Percentiles rank a stretch among this genome's conserved stretches.
phyloP scores from a whole-genome alignment of 2,888 invertebrate genomes.

The Acleris holmiana region DNA sequence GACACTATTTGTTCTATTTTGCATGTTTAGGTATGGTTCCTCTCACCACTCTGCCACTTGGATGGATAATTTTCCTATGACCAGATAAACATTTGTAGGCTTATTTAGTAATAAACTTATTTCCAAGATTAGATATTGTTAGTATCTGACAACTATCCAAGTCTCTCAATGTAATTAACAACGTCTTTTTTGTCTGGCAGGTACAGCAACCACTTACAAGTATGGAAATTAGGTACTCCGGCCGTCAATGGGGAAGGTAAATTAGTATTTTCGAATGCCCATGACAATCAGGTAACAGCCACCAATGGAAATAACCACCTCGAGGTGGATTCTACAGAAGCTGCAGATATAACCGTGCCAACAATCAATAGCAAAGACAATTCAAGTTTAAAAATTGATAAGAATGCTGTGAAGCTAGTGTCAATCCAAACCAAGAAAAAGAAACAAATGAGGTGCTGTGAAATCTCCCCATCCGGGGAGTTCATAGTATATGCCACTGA shows the following conservation, averaged over 20 bases:
- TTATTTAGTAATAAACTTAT: too few relatives aligned
- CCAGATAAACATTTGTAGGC: too few relatives aligned
- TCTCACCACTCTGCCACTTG: too few relatives aligned
- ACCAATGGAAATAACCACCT: conserved; percentile 49
- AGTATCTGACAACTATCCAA: too few relatives aligned
- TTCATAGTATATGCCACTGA: conserved; percentile 91
- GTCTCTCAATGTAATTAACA: not conserved
- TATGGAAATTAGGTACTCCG: conserved; percentile 82
- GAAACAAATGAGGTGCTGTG: conserved; percentile 88
- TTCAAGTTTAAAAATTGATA: conserved; percentile 66
- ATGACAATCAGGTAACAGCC: conserved; percentile 44
- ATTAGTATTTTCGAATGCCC: conserved; percentile 51
- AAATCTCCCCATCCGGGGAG: conserved; percentile 88
- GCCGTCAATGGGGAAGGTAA: conserved; percentile 86
- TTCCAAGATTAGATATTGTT: too few relatives aligned
- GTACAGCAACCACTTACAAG: conserved; percentile 81
- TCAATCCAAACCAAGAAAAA: conserved; percentile 86
- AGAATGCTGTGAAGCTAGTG: conserved; percentile 87
- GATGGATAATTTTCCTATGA: too few relatives aligned
- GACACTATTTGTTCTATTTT: too few relatives aligned
- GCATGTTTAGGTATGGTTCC: too few relatives aligned
- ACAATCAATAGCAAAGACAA: conserved; percentile 47
- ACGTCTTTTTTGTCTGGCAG: conserved; percentile 46
- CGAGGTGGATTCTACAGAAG: conserved; percentile 64
- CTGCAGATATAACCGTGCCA: conserved; percentile 51